Base-by-base conservation (phyloP, 2,888 invertebrate genomes). In the Eledona agricola region DNA sequence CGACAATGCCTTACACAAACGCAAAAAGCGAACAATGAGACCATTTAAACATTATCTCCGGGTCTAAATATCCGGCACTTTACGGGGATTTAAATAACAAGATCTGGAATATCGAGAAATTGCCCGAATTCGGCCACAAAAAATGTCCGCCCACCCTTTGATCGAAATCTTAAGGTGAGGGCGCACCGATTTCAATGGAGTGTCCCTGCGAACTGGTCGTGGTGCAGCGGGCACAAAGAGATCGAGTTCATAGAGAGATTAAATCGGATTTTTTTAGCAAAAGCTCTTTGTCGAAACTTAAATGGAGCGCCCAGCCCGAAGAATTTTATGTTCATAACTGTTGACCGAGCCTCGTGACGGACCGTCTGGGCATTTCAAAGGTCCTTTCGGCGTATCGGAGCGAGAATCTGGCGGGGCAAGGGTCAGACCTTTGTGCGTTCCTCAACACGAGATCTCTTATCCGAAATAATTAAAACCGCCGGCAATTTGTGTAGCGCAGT, bases 381-480 rank as follows among this genome's bases (percentile, higher is more conserved):
- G 64, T 53, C 63, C 62, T 57, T 56, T 55, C 55, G 25, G 47
- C 49, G 12, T 68, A 69, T 69, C 69, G 63, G 60, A 62, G 62
- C 63, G 61, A 60, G 64, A 62, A 64, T 68, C 65, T 63, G 62
- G 63, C 64, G 58, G 67, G 67, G 63, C 69, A 67, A 65, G 67
- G 69, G 69, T 68, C 67, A 67, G 65, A 60, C 60, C 61, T 65
- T 67, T 59, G 51, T 59, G 13, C 47, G 38, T 31, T 55, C 9
- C 34, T 13, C 9, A 16, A 13, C 45, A 23, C 28, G 20, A 54
- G 54, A 54, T 54, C 42, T 34, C 42, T 49, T 54, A 54, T 54
- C 59, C n/a, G n/a, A n/a, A n/a, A n/a, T n/a, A n/a, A n/a, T n/a
- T n/a, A n/a, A n/a, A n/a, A n/a, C n/a, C n/a, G n/a, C n/a, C n/a